Evolutionary conservation across 2,888 invertebrate species (phyloP), one percentile per base, ranked within the genome.

Genomic region (Philereme vetulata): DNA sequence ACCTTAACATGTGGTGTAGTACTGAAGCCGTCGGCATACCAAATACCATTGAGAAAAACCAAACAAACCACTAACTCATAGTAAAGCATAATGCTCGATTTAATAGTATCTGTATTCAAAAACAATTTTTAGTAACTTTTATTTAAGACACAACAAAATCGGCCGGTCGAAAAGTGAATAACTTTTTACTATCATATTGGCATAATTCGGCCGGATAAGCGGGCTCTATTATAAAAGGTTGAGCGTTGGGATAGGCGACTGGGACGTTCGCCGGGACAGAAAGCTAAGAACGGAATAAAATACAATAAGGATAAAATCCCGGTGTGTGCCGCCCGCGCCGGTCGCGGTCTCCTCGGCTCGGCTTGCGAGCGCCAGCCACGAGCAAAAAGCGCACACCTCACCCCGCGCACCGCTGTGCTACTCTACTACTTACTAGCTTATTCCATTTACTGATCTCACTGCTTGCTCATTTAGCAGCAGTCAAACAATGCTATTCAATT

Each of bases 251-350:
- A 76, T 72, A 72, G 71, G 71, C 73, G 66, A 72, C 71, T 71
- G 77, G 79, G 78, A 82, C 88, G 88, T 85, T 82, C 84, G 81
- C 65, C 79, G 77, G 77, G 80, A 80, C 80, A 78, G 85, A 84
- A 83, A 81, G 85, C 83, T 81, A 81, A 78, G 82, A 84, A 83
- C 84, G 77, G 86, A 90, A 86, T 90, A 90, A 86, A 85, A 84
- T 82, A 84, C 82, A 88, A 82, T 80, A 85, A 84, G 83, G 84
- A 86, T 82, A 82, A 83, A 78, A 80, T 81, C 81, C 82, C 82
- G 81, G 77, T 81, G 76, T 68, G 71, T 69, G 64, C 67, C 67
- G 70, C 65, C 68, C 68, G 71, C 70, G 69, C 76, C 74, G 70
- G 45, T 61, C 44, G 78, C 80, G 74, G 74, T 58, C 60, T 38